Base-by-base conservation (phyloP, 2,888 invertebrate genomes). In the Agrotis segetum region DNA sequence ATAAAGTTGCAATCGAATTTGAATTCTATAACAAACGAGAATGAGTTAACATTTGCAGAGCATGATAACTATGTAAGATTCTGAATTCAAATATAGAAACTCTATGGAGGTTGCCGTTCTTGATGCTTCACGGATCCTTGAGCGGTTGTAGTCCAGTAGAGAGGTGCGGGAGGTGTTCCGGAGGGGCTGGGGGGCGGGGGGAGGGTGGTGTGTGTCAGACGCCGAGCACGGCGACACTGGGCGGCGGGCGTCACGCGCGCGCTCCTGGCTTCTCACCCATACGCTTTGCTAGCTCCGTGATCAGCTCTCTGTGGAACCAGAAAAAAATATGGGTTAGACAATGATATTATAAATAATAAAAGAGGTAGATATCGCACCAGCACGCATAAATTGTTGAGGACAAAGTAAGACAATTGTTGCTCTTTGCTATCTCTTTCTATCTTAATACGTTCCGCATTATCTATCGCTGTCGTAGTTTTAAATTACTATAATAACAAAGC, bases 261-360 rank as follows among this genome's bases (percentile, higher is more conserved):
- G 16, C 50, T 0, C 88, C 87, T 0, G 91, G 86, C 84, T 96
- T 95, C 90, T 96, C 96, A 0, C 93, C 93, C 88, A 94, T 89
- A 21, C 92, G 93, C 82, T 96, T 96, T 40, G 94, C 93, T 64
- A 96, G 84, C 83, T 96, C 96, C 0, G 91, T 88, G 73, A 96
- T 92, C 56, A 96, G 85, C 83, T 96, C 96, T 75, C 96, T 96
- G 92, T 0, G 5, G 13, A 19, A 29, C 34, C 7, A 40, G 50
- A 96, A 85, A 97, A 98, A 0, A 19, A 13, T 40, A n/a, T n/a
- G 13, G 13, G 56, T 56, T 0, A 56, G n/a, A n/a, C n/a, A n/a
- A n/a, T n/a, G n/a, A n/a, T n/a, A n/a, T n/a, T n/a, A n/a, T n/a
- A n/a, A n/a, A n/a, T n/a, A n/a, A n/a, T n/a, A n/a, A n/a, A n/a